Percentiles rank a stretch among this genome's conserved stretches.
Evolutionary conservation across 2,888 invertebrate genomes (phyloP).

Genomic region (Diachrysia chrysitis): DNA sequence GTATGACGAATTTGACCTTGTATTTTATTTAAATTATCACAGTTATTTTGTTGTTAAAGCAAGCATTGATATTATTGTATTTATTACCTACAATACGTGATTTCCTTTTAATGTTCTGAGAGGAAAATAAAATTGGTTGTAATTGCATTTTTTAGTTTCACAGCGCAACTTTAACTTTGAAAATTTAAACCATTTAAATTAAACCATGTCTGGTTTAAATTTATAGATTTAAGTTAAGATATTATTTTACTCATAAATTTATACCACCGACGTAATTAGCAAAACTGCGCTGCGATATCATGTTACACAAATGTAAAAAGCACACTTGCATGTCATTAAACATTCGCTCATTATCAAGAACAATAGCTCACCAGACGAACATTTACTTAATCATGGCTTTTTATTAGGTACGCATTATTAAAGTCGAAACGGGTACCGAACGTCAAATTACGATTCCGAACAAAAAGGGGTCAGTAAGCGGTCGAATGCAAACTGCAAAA

Average conservation of each 20-base stretch:
- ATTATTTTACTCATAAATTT: conserved; percentile 6
- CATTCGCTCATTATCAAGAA: conserved; percentile 77
- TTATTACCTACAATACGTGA: too few relatives aligned
- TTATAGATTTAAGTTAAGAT: background rate
- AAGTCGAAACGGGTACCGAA: conserved; percentile 76
- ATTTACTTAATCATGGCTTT: conserved; percentile 82
- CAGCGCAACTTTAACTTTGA: background rate
- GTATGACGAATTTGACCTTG: background rate
- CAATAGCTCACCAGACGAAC: conserved; percentile 77
- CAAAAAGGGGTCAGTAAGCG: conserved; percentile 79
- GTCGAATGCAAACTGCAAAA: conserved; percentile 79
- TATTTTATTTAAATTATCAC: background rate
- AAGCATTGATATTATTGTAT: background rate
- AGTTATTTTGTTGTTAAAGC: background rate
- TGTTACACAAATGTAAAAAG: conserved; percentile 68
- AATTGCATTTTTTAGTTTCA: background rate
- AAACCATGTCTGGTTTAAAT: background rate
- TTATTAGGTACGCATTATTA: conserved; percentile 81
- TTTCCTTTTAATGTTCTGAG: too few relatives aligned
- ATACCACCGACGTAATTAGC: conserved; percentile 50
- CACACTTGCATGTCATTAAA: conserved; percentile 70
- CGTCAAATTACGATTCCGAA: conserved; percentile 78
- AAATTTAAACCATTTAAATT: too few relatives aligned
- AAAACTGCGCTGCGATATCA: conserved; percentile 62
- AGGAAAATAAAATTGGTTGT: too few relatives aligned